Evolutionary conservation across 2,888 invertebrate genomes (phyloP).

Genomic region (Limenitis camilla): DNA sequence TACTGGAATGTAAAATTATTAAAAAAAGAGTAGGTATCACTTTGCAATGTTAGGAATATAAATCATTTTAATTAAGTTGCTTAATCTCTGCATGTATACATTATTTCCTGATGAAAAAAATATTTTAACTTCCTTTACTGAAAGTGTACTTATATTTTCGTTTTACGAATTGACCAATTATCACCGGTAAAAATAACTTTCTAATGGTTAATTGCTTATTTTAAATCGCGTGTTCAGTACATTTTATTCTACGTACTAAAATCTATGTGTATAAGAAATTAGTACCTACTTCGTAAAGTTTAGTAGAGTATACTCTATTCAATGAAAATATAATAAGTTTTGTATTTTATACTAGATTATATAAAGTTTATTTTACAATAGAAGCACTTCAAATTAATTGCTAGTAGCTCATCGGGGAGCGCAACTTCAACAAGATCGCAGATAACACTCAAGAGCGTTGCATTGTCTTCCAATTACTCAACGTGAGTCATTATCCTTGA

Average conservation of each 20-base stretch:
- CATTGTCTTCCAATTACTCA: slow-evolving; percentile 45
- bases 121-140: slow-evolving; percentile 1
- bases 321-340: too few species aligned
- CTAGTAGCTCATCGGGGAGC: slow-evolving; percentile 10
- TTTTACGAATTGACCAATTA: background rate
- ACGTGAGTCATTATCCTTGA: slow-evolving; percentile 49
- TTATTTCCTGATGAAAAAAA: background rate
- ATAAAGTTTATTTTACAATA: slow-evolving; percentile 4
- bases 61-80: background rate
- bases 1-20: too few species aligned
- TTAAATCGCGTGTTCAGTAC: too few species aligned
- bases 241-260: too few species aligned
- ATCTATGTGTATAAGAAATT: too few species aligned
- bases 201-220: too few species aligned
- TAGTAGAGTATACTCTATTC: too few species aligned
- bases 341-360: background rate
- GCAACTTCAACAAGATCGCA: slow-evolving; percentile 20
- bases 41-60: background rate
- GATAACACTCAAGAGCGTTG: slow-evolving; percentile 35
- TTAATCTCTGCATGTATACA: too few species aligned
- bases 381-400: background rate
- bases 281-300: too few species aligned
- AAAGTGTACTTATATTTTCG: background rate
- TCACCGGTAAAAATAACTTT: too few species aligned
- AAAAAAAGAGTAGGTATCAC: too few species aligned